Evolutionary conservation across 2,888 invertebrate species (phyloP), one percentile per base, ranked within the genome.

Genomic region (Eumerus sabulonum): DNA sequence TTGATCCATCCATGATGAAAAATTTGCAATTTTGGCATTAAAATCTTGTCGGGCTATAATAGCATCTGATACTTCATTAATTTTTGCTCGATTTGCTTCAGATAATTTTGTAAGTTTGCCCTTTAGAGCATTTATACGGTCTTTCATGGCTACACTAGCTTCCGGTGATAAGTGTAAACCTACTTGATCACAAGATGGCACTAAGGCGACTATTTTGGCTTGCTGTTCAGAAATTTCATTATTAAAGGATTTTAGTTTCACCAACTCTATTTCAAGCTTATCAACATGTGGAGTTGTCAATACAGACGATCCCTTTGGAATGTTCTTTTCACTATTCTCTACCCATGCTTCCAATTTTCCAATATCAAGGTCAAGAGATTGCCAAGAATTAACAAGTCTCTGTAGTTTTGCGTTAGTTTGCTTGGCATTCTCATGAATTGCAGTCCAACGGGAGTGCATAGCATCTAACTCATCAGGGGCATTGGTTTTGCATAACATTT

Each of bases 181-280:
- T 17, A 96, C 93, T 67, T 93, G 92, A 86, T 97, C 96, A 81
- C 94, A 93, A 50, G 92, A 92, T 87, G 96, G 95, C 0, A 94
- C 94, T 47, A 97, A 87, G 0, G 93, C 91, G 44, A 96, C 94
- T 48, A 96, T 89, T 86, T 95, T 95, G 0, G 95, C 94, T 88
- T 96, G 95, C 84, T 96, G 95, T 85, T 95, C 94, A 0, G 94
- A 94, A 82, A 97, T 93, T 86, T 96, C 95, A 84, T 95, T 95
- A 82, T 94, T 95, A 81, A 94, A 93, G 0, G 94, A 94, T 86
- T 96, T 96, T 0, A 96, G 88, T 85, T 93, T 93, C 42, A 93
- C 92, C 47, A 96, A 87, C 87, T 95, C 94, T 77, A 93, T 92
- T 85, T 96, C 95, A 18, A 96, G 88, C 84, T 94, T 94, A 71